Evolutionary conservation across 2,113 vertebrate genomes (phyloP), one percentile per base, ranked within the genome.

Genomic region (Alces alces): DNA sequence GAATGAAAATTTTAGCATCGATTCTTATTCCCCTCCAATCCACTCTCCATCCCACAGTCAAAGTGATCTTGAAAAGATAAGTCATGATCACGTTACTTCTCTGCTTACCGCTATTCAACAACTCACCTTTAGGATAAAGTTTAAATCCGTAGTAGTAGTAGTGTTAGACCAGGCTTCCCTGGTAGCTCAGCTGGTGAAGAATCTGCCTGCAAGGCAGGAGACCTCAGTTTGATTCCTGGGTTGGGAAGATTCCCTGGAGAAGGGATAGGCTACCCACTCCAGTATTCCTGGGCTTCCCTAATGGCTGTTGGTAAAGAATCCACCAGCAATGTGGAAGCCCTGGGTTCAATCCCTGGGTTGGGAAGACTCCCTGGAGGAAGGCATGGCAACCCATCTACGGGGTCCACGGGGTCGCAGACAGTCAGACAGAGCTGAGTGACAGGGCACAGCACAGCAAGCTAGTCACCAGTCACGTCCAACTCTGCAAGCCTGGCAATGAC

Each of bases 111-210:
- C 21, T 54, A 12, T 47, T 57, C 30, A 45, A 86, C 3, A 33
- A 61, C 45, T 45, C 87, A 36, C 6, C 47, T 54, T 88, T 73
- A 93, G 78, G 78, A 39, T 87, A 66, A 92, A 76, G 43, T 86
- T 57, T 66, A 92, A 83, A 8, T 25, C 5, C 14, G n/a, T 6
- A 70, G 19, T 23, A 70, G 9, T 23, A 70, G n/a, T 21, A 70
- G 5, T 23, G n/a, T 70, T 39, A 70, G 5, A 39, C 66, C 66
- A 70, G 5, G n/a, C 66, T 70, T 70, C n/a, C 5, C 19, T 36
- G n/a, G 66, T 70, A 3, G 66, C 66, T 23, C 66, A 70, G n/a
- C n/a, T 39, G 19, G 66, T 70, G 39, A 11, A 70, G 66, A 70
- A 70, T 70, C 66, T 23, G 66, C 66, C 66, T 70, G 10, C n/a